phyloP scores from a whole-genome alignment of 2,797 vertebrate genomes.

The Centropyge bicolor region DNA sequence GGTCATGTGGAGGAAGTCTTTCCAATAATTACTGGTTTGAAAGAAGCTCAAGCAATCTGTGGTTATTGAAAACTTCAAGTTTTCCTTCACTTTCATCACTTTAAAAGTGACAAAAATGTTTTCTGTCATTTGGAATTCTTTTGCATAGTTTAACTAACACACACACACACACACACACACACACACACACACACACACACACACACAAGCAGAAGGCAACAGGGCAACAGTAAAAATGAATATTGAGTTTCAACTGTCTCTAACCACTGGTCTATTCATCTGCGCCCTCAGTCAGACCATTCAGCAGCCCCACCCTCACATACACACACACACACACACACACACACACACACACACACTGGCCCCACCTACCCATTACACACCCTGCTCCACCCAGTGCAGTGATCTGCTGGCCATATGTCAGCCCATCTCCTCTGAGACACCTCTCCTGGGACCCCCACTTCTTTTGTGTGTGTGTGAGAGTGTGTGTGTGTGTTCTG shows the following conservation, averaged over 20 bases:
- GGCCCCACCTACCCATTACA: slow-evolving; percentile 21
- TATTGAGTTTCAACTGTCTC: slow-evolving; percentile 81
- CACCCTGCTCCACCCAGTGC: slow-evolving; percentile 76
- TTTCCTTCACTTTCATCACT: not conserved
- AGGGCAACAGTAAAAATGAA: slow-evolving; percentile 75
- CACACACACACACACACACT: slow-evolving; percentile 41
- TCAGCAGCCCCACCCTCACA: slow-evolving; percentile 74
- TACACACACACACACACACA: slow-evolving; percentile 39
- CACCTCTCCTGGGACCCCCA: slow-evolving; percentile 72
- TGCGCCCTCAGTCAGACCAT: slow-evolving; percentile 72
- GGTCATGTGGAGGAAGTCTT: not conserved
- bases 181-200: not conserved
- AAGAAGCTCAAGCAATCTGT: not conserved
- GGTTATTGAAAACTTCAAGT: too few relatives aligned
- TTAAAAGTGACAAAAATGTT: not conserved
- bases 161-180: slow-evolving; percentile 7
- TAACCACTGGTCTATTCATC: slow-evolving; percentile 81
- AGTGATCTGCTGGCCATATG: slow-evolving; percentile 86
- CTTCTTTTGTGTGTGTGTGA: slow-evolving; percentile 59
- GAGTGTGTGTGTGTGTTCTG: slow-evolving; percentile 26
- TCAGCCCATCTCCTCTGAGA: slow-evolving; percentile 78
- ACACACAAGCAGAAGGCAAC: slow-evolving; percentile 36
- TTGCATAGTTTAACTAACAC: not conserved
- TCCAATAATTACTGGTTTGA: not conserved
- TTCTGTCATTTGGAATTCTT: not conserved